Percentiles rank a stretch among this genome's conserved stretches.
These are phyloP conservation scores for Rhincodon typus DNA, from an alignment of 2,797 vertebrate species.

Conservation along the genomic window DNA sequence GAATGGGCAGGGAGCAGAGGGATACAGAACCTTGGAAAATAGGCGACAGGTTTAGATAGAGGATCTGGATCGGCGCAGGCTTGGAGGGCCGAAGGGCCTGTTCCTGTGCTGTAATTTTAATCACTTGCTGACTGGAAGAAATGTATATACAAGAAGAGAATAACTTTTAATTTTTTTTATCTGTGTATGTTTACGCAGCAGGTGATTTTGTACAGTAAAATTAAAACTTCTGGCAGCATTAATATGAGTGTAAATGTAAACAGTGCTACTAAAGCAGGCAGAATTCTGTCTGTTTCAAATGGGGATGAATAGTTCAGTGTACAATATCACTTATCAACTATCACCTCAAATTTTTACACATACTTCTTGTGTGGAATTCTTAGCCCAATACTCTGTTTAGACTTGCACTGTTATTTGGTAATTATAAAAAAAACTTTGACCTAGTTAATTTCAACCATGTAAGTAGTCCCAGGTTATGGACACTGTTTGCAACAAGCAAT, in stretches of 20 bases:
- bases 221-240: not conserved
- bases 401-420: not conserved
- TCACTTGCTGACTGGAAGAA: too few species aligned
- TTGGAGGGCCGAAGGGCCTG: too few species aligned
- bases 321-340: not conserved
- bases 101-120: too few species aligned
- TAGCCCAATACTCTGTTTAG: not conserved
- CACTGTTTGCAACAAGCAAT: not conserved
- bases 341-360: not conserved
- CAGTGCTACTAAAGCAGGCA: not conserved
- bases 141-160: not conserved
- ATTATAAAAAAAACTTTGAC: not conserved
- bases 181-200: not conserved
- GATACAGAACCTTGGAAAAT: too few species aligned
- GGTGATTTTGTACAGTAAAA: not conserved
- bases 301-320: not conserved
- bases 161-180: not conserved
- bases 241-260: not conserved
- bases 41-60: too few species aligned
- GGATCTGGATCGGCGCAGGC: too few species aligned
- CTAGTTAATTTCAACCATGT: slow-evolving; percentile 1
- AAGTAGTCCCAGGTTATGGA: not conserved
- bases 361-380: not conserved
- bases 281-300: not conserved
- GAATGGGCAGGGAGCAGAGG: too few species aligned